Evolutionary conservation across 2,888 invertebrate species (phyloP), one percentile per base, ranked within the genome.

Genomic region (Phyllotreta cruciferae): DNA sequence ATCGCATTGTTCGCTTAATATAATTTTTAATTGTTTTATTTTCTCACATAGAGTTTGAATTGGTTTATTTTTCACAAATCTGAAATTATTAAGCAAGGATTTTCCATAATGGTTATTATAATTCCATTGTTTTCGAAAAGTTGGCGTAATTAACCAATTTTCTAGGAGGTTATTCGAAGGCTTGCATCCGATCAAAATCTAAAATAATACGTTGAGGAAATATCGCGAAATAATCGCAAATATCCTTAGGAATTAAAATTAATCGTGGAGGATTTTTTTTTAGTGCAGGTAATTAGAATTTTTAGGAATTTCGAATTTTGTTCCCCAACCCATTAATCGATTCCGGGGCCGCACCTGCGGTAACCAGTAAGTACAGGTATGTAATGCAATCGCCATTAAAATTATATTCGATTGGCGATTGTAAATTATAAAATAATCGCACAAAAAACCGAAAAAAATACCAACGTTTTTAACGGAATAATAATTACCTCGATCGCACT

Each of bases 1-100:
- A 64, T 62, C 58, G 63, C 58, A 57, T 64, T 65, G 67, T 67
- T 63, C 60, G 61, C 53, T 47, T 63, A 56, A 56, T 50, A 61
- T 63, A 62, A 63, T 55, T 57, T 62, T 57, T 64, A 63, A 67
- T 65, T 63, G 63, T 57, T 57, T 52, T 44, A 53, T 53, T 60
- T 64, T 67, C 63, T 58, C 67, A 63, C 55, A 50, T 52, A 50
- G 56, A 49, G 37, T 50, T 62, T 56, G 62, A 56, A 56, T 56
- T 49, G 52, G 52, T 52, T 64, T 56, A 62, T 66, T 64, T 66
- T 64, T 58, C 52, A 62, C 63, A 61, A 61, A 63, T 63, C 38
- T 58, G 56, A 57, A 47, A 58, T 58, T 50, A 39, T 58, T 58
- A 50, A 58, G 50, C 50, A 58, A 58, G 58, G 50, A 49, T 39